These are phyloP conservation scores for Pollenia angustigena DNA, from an alignment of 2,888 invertebrate genomes.

Conservation along the genomic window DNA sequence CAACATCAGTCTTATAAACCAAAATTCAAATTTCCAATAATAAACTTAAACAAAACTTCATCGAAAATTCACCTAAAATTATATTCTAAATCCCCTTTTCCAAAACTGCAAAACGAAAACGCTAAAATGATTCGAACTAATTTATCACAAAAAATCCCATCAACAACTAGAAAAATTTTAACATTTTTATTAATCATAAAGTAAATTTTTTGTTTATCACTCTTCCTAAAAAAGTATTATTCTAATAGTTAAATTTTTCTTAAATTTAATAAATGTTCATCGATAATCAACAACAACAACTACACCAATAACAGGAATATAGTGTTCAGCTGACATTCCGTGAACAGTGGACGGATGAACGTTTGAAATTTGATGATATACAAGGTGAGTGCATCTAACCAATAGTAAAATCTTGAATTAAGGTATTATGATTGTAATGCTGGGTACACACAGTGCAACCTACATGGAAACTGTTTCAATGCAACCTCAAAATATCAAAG, in stretches of 20 bases:
- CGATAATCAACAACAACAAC: slow-evolving; percentile 21
- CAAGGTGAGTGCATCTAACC: slow-evolving; percentile 86
- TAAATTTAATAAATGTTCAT: slow-evolving; percentile 25
- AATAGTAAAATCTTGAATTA: too few species aligned
- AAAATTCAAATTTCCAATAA: slow-evolving; percentile 51
- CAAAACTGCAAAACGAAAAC: slow-evolving; percentile 55
- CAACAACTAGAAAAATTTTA: slow-evolving; percentile 42
- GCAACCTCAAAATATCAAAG: too few species aligned
- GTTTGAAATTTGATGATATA: slow-evolving; percentile 94
- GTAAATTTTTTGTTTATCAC: neutral
- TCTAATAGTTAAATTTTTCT: slow-evolving; percentile 39
- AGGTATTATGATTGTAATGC: too few species aligned
- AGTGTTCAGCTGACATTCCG: slow-evolving; percentile 98
- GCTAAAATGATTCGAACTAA: slow-evolving; percentile 62
- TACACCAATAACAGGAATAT: slow-evolving; percentile 90
- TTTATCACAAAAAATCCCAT: slow-evolving; percentile 59
- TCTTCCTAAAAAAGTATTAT: neutral
- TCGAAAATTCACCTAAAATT: slow-evolving; percentile 42
- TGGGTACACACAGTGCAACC: too few species aligned
- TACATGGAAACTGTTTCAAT: too few species aligned
- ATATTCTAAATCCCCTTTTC: slow-evolving; percentile 49
- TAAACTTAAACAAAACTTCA: slow-evolving; percentile 43
- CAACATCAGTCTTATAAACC: slow-evolving; percentile 48
- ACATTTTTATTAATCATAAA: neutral
- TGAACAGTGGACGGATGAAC: slow-evolving; percentile 98